phyloP scores from a whole-genome alignment of 1,140 invertebrate species.

The Chlorops oryzae region DNA sequence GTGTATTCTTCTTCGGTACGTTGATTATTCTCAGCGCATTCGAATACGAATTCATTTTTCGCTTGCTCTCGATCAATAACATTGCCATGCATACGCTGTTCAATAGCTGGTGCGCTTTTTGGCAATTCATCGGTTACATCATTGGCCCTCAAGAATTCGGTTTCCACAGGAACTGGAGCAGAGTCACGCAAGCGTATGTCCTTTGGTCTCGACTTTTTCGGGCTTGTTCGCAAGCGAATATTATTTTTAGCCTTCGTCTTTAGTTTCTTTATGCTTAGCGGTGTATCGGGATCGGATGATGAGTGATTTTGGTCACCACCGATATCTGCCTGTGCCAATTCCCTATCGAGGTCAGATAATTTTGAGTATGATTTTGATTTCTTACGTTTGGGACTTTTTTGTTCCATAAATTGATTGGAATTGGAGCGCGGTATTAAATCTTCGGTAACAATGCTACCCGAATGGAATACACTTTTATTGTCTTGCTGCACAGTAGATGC shows the following conservation, averaged over 20 bases:
- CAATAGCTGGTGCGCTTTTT: constrained; percentile 6
- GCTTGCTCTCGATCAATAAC: constrained; percentile 19
- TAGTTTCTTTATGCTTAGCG: constrained; percentile 41
- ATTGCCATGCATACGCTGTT: constrained; percentile 18
- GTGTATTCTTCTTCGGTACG: constrained; percentile 48
- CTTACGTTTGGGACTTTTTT: constrained; percentile 50
- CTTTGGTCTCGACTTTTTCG: constrained; percentile 36
- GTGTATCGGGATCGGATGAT: constrained; percentile 42
- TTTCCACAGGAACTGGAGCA: background rate
- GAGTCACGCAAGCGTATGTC: constrained; percentile 24
- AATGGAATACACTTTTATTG: constrained; percentile 6
- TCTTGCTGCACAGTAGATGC: constrained; percentile 35
- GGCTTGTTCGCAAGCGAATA: constrained; percentile 28
- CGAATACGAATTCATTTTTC: constrained; percentile 15
- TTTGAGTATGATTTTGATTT: constrained; percentile 54
- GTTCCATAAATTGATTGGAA: constrained; percentile 50
- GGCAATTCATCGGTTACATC: constrained; percentile 4
- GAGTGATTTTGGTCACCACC: constrained; percentile 38
- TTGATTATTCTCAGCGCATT: too few species aligned
- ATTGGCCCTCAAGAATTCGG: background rate
- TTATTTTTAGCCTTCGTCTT: constrained; percentile 36
- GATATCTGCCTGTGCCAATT: constrained; percentile 26
- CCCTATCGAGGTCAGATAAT: constrained; percentile 51
- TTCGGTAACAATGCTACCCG: constrained; percentile 41
- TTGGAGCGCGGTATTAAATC: constrained; percentile 47